Evolutionary conservation across 1,140 invertebrate species (phyloP), one percentile per base, ranked within the genome.

Genomic region (Notospermus geniculatus): DNA sequence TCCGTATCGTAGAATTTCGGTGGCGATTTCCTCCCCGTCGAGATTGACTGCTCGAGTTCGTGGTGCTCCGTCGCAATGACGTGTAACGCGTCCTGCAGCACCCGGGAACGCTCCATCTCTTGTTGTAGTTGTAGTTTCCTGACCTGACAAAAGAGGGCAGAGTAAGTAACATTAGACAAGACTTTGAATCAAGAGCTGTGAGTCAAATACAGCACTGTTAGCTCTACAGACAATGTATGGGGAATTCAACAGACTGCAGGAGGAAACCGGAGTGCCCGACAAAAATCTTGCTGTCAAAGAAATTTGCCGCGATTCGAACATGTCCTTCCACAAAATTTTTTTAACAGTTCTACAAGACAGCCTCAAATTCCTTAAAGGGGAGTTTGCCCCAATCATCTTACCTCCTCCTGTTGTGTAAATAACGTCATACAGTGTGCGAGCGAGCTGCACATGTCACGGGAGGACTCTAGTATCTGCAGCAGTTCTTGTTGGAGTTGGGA

Each of bases 1-100:
- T 86, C 86, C 22, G 86, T 86, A 56, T 87, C 86, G 66, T 85
- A 86, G 22, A 84, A 85, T 17, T 85, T 76, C 54, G 68, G 63
- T 13, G 76, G 71, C 11, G 73, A 71, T 22, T 70, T 27, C 2
- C 32, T 59, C 19, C 70, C 27, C 62, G 55, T 32, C 68, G 71
- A 19, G 82, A 87, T 82, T 1, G 87, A 86, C 73, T 86, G 83
- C 69, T 89, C 88, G 1, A 89, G 72, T 55, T 87, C 87, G 75
- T 88, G 87, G 70, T 89, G 88, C 64, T 89, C 87, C 36, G 85
- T 80, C 0, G 88, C 88, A 23, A 89, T 72, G 15, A 87, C 87
- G 58, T 86, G 86, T 0, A 89, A 71, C 0, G 87, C 85, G 72
- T 89, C 87, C 74, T 89, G 86, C 25, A 89, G 75, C 1, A 89